Percentiles rank a stretch among this genome's conserved stretches.
phyloP scores from a whole-genome alignment of 2,797 vertebrate species.

The Sebastes aleutianus region DNA sequence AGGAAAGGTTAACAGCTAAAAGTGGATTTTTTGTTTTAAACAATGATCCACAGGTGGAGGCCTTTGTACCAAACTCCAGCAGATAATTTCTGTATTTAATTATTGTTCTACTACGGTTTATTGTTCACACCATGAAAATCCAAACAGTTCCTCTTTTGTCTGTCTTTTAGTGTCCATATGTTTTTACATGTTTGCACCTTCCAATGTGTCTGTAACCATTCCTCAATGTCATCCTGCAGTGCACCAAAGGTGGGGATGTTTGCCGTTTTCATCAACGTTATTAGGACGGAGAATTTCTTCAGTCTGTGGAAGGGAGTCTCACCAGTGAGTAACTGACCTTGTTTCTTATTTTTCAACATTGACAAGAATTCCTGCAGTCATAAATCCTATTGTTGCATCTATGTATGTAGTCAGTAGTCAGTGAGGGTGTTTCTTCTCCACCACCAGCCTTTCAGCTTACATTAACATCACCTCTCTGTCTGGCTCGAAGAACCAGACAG shows the following conservation, averaged over 20 bases:
- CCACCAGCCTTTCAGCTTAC: background rate
- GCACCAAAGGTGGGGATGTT: constrained; percentile 88
- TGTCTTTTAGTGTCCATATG: background rate
- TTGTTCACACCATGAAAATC: background rate
- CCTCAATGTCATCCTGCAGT: constrained; percentile 69
- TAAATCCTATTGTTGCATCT: background rate
- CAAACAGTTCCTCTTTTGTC: background rate
- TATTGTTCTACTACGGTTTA: background rate
- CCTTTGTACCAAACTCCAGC: background rate
- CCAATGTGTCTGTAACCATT: background rate
- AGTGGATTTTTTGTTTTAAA: constrained; percentile 1
- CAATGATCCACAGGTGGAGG: background rate
- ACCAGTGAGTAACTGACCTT: constrained; percentile 83
- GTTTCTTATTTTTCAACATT: background rate
- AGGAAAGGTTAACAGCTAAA: constrained; percentile 9
- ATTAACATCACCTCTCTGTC: background rate
- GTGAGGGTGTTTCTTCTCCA: background rate
- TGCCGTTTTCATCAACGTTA: constrained; percentile 84
- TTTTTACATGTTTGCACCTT: background rate
- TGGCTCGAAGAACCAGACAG: background rate
- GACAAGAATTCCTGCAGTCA: background rate
- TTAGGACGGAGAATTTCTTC: constrained; percentile 90
- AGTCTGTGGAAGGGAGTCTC: constrained; percentile 95
- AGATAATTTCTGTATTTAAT: background rate
- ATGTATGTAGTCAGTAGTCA: background rate